Percentiles rank a stretch among this genome's conserved stretches.
Evolutionary conservation across 2,888 invertebrate species (phyloP).

Genomic region (Acleris emargana): DNA sequence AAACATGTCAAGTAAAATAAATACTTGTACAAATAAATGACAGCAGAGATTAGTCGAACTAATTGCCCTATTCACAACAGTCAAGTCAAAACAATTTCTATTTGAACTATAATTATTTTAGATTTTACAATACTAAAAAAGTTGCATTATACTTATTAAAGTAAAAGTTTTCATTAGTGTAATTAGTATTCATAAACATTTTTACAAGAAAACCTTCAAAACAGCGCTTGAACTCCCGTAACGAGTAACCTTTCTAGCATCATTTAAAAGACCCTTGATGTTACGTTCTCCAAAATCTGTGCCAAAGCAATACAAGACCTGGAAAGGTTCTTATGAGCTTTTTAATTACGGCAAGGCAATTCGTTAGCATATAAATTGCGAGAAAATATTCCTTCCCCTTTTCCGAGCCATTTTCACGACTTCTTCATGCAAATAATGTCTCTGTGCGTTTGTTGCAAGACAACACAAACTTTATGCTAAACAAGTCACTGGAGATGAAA

Average conservation of each 20-base stretch:
- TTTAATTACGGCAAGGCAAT: slow-evolving; percentile 67
- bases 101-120: no score
- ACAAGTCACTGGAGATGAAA: slow-evolving; percentile 61
- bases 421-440: slow-evolving; percentile 69
- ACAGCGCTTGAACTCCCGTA: slow-evolving; percentile 26
- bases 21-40: slow-evolving; percentile 2
- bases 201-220: slow-evolving; percentile 21
- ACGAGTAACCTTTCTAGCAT: slow-evolving; percentile 19
- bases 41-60: not conserved
- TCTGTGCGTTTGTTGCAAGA: slow-evolving; percentile 53
- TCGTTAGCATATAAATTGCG: slow-evolving; percentile 78
- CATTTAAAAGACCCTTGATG: slow-evolving; percentile 23
- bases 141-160: no score
- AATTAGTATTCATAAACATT: slow-evolving; percentile 6
- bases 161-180: no score
- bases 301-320: slow-evolving; percentile 26
- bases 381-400: slow-evolving; percentile 64
- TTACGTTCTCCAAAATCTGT: slow-evolving; percentile 24
- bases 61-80: not conserved
- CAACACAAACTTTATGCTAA: slow-evolving; percentile 68
- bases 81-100: not conserved
- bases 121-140: no score
- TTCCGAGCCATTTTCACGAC: slow-evolving; percentile 65
- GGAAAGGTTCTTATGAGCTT: slow-evolving; percentile 51
- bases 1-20: no score